Conservation (phyloP, 1,140 invertebrate species). For the Hypsibius dujardini region DNA sequence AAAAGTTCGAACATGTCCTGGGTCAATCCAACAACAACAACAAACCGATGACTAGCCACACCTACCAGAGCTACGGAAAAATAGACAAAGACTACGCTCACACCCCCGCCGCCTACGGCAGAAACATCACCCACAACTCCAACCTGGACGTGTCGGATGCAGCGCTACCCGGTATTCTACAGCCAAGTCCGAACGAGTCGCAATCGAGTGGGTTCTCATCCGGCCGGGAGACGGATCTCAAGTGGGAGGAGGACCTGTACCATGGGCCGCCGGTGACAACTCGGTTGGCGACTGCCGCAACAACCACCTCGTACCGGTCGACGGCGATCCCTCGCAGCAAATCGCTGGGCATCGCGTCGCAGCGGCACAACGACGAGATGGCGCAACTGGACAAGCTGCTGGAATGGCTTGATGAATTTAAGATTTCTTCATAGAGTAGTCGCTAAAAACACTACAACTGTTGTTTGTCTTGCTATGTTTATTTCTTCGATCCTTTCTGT, state of each 20-base stretch:
- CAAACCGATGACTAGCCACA: background rate
- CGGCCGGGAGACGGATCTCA: slow-evolving; percentile 11
- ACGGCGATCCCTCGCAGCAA: background rate
- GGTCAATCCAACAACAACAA: background rate
- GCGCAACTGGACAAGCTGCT: slow-evolving; percentile 14
- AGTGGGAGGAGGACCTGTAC: slow-evolving; percentile 16
- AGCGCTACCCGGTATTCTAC: background rate
- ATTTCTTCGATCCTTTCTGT: no score
- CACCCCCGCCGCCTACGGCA: background rate
- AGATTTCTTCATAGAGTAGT: background rate
- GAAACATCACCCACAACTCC: background rate
- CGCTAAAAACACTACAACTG: no score
- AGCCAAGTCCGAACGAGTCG: slow-evolving; percentile 12
- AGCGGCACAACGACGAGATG: slow-evolving; percentile 7
- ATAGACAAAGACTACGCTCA: slow-evolving; percentile 15
- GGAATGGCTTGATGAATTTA: slow-evolving; percentile 15
- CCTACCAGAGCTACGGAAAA: slow-evolving; percentile 13
- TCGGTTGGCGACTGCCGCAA: background rate
- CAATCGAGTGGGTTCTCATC: slow-evolving; percentile 14
- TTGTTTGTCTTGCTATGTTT: no score
- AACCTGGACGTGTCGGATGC: background rate
- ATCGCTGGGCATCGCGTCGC: background rate
- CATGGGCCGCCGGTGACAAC: no score
- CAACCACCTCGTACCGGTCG: background rate
- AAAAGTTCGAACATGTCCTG: background rate